Evolutionary conservation across 2,888 invertebrate species (phyloP).

Genomic region (Junonia oenone): DNA sequence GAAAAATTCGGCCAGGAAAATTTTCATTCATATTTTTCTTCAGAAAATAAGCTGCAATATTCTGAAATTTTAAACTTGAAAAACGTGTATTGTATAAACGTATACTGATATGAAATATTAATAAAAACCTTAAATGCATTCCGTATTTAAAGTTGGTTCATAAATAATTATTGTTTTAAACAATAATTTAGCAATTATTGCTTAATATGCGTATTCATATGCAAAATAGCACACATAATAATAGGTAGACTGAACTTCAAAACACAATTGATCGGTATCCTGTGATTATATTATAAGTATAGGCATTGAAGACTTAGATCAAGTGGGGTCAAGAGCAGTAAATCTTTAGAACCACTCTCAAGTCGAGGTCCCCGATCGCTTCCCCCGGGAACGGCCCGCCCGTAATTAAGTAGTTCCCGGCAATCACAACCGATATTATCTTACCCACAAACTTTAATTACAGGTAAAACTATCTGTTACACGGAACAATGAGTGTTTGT

Average conservation of each 20-base stretch:
- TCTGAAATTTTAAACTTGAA: not conserved
- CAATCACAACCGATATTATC: constrained; percentile 59
- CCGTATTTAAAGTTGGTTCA: too few relatives aligned
- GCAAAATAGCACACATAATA: not conserved
- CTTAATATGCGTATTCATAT: not conserved
- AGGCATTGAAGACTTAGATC: constrained; percentile 35
- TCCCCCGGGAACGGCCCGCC: constrained; percentile 42
- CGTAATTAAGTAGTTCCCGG: constrained; percentile 62
- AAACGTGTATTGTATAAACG: too few relatives aligned
- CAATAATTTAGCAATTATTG: too few relatives aligned
- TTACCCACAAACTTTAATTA: constrained; percentile 60
- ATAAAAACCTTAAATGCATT: too few relatives aligned
- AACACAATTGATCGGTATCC: constrained; percentile 35
- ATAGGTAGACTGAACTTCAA: not conserved
- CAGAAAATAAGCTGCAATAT: too few relatives aligned
- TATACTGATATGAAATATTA: too few relatives aligned
- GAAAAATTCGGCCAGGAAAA: not conserved
- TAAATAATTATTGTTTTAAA: too few relatives aligned
- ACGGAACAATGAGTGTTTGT: constrained; percentile 16
- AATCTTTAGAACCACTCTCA: constrained; percentile 49
- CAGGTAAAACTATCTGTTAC: constrained; percentile 32
- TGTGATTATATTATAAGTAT: constrained; percentile 37
- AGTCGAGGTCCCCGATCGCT: constrained; percentile 39
- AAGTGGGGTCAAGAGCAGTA: constrained; percentile 62
- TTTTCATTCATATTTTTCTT: not conserved